Percentiles rank a stretch among this genome's conserved stretches.
Conservation (phyloP, 2,113 vertebrate genomes). For the Cephalophus harveyi region DNA sequence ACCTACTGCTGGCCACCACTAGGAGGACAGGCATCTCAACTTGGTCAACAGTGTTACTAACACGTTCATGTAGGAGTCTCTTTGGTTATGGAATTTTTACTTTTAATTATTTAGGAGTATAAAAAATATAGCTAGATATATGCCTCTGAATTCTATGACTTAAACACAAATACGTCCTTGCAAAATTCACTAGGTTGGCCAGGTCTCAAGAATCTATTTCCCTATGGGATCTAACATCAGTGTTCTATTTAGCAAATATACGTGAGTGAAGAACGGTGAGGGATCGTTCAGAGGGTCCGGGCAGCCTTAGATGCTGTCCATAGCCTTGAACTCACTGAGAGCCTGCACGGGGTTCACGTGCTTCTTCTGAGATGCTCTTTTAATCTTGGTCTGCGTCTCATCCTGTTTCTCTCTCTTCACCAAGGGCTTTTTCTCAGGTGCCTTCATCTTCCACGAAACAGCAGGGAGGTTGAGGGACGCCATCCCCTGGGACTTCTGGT, state of each 20-base stretch:
- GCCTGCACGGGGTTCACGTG: constrained; percentile 96
- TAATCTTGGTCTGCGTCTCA: constrained; percentile 93
- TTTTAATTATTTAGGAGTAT: constrained; percentile 66
- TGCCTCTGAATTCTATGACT: constrained; percentile 68
- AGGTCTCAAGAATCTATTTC: constrained; percentile 50
- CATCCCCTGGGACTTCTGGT: constrained; percentile 96
- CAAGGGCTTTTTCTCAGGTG: constrained; percentile 97
- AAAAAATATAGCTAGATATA: constrained; percentile 77
- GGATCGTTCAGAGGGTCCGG: constrained; percentile 19
- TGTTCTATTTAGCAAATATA: constrained; percentile 79
- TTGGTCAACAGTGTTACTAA: constrained; percentile 57
- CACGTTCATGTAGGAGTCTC: constrained; percentile 64
- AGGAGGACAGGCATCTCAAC: not conserved
- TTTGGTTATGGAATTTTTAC: constrained; percentile 79
- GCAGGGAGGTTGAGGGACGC: constrained; percentile 96
- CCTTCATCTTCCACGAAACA: constrained; percentile 99
- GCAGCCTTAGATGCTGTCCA: constrained; percentile 93
- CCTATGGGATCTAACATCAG: constrained; percentile 70
- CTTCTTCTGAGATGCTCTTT: constrained; percentile 97
- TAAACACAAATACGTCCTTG: constrained; percentile 60
- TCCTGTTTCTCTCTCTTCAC: constrained; percentile 99
- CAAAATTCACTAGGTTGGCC: constrained; percentile 53
- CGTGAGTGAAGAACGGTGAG: constrained; percentile 53
- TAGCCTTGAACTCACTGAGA: constrained; percentile 98
- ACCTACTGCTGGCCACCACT: not conserved